A percentile compares a stretch with the other conserved stretches of the same genome.
Evolutionary conservation across 2,888 invertebrate genomes (phyloP).

Genomic region (Eumacrocentrus americanus): DNA sequence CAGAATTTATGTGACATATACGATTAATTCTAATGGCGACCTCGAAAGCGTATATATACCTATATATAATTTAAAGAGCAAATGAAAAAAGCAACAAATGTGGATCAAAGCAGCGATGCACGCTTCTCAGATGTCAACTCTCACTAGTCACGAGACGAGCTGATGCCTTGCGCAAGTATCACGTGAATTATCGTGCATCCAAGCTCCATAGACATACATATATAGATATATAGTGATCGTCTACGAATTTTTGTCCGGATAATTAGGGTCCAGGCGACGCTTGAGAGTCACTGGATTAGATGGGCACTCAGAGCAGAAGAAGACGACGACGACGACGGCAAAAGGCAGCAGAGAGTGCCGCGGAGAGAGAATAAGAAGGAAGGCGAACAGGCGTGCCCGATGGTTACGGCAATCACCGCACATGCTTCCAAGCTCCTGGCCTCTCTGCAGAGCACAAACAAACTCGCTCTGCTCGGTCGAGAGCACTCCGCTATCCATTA

Average conservation of each 20-base stretch:
- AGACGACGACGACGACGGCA: slow-evolving; percentile 26
- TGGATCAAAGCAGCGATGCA: too few species aligned
- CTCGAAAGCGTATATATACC: too few species aligned
- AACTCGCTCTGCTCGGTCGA: slow-evolving; percentile 30
- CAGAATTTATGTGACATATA: too few species aligned
- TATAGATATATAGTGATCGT: too few species aligned
- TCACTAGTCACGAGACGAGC: too few species aligned
- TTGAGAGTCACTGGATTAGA: not conserved
- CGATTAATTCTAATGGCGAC: too few species aligned
- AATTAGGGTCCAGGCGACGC: not conserved
- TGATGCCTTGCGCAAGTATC: too few species aligned
- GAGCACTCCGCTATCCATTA: slow-evolving; percentile 41
- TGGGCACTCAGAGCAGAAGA: not conserved
- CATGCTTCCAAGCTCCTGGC: slow-evolving; percentile 56
- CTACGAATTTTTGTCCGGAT: not conserved
- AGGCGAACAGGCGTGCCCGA: slow-evolving; percentile 55
- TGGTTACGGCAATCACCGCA: slow-evolving; percentile 57
- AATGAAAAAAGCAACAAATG: too few species aligned
- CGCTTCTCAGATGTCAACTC: too few species aligned
- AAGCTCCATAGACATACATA: too few species aligned
- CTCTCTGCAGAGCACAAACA: slow-evolving; percentile 45
- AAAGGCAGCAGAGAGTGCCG: slow-evolving; percentile 32
- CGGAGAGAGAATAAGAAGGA: slow-evolving; percentile 28
- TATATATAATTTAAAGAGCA: too few species aligned
- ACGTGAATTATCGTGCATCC: too few species aligned